Conservation (phyloP, 2,888 invertebrate species). For the Pelosia muscerda region DNA sequence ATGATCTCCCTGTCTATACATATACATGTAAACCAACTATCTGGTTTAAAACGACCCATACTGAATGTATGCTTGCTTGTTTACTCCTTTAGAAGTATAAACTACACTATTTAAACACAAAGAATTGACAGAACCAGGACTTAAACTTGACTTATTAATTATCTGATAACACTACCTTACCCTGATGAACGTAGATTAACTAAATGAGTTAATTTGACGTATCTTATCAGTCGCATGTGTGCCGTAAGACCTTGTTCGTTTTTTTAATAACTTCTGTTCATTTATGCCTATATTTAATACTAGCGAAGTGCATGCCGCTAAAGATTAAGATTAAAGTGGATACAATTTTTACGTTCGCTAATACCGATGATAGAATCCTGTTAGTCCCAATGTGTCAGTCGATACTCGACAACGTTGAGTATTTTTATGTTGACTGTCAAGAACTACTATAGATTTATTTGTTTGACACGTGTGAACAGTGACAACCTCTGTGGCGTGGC, state of each 20-base stretch:
- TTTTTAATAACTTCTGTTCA: conserved; percentile 14
- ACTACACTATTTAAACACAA: neutral
- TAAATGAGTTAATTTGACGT: conserved; percentile 17
- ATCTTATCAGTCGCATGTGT: conserved; percentile 9
- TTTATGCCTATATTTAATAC: neutral
- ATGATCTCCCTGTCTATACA: too few species aligned
- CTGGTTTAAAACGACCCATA: too few species aligned
- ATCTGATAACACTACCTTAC: conserved; percentile 12
- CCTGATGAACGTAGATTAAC: conserved; percentile 16
- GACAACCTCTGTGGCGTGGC: too few species aligned
- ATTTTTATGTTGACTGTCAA: too few species aligned
- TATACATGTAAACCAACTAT: too few species aligned
- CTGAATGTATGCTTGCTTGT: neutral
- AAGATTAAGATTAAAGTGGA: neutral
- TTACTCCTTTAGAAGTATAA: neutral
- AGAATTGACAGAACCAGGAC: neutral
- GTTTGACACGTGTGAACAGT: too few species aligned
- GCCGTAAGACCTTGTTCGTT: neutral
- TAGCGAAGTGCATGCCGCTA: neutral
- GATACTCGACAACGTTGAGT: too few species aligned
- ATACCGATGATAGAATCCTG: too few species aligned
- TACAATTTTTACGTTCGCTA: too few species aligned
- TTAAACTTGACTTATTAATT: conserved; percentile 4
- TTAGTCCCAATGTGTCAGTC: too few species aligned
- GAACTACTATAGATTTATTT: too few species aligned